Evolutionary conservation across 2,113 vertebrate genomes (phyloP).

Genomic region (Argyrosomus japonicus): DNA sequence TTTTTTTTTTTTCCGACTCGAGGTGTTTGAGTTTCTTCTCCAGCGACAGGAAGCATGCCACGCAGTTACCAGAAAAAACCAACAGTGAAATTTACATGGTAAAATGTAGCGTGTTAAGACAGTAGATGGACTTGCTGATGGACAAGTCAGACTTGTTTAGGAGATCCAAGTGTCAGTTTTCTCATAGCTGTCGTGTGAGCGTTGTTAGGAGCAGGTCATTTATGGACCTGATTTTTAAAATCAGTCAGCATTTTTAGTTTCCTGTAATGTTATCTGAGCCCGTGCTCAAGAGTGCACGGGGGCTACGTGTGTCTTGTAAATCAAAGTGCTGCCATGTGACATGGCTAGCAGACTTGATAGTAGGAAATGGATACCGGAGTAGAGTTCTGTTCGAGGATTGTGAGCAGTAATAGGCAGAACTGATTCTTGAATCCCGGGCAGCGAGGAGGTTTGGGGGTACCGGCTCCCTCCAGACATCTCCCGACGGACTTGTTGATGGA

Average conservation of each 20-base stretch:
- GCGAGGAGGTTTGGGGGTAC: background rate
- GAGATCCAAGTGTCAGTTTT: conserved; percentile 40
- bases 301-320: conserved; percentile 9
- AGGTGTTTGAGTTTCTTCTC: background rate
- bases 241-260: conserved; percentile 11
- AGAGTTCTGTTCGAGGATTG: background rate
- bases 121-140: conserved; percentile 9
- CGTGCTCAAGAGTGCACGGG: background rate
- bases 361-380: conserved; percentile 26
- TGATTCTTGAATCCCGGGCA: background rate
- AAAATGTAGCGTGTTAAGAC: background rate
- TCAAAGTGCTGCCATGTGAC: conserved; percentile 32
- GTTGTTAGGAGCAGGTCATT: background rate
- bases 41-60: background rate
- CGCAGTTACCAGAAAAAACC: background rate
- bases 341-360: background rate
- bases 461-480: conserved; percentile 3
- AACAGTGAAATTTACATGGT: too few relatives aligned
- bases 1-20: background rate
- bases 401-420: background rate
- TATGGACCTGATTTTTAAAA: background rate
- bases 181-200: background rate
- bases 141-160: conserved; percentile 46
- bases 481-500: conserved; percentile 24
- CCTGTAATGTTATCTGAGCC: conserved; percentile 24